Evolutionary conservation across 2,797 vertebrate species (phyloP).

Genomic region (Leucoraja ocellata): DNA sequence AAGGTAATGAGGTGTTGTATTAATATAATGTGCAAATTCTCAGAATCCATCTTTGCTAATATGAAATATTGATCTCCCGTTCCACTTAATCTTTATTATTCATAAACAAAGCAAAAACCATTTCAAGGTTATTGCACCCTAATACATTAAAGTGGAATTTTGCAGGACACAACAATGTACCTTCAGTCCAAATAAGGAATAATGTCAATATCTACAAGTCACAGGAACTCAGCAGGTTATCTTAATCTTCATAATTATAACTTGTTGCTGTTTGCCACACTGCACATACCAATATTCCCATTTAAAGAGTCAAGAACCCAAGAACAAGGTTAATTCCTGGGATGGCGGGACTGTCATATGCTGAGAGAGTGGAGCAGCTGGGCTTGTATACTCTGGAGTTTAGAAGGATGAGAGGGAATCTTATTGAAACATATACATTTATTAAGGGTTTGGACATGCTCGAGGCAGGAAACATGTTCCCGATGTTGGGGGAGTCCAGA

Average conservation of each 20-base stretch:
- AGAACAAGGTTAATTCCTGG: too few species aligned
- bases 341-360: too few species aligned
- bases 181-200: background rate
- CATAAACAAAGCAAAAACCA: background rate
- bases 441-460: too few species aligned
- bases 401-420: too few species aligned
- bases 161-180: background rate
- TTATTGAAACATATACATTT: too few species aligned
- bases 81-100: background rate
- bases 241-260: background rate
- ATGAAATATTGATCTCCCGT: background rate
- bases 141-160: background rate
- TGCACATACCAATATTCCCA: background rate
- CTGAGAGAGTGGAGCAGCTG: too few species aligned
- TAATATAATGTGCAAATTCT: background rate
- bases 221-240: background rate
- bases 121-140: background rate
- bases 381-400: too few species aligned
- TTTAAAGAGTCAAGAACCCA: background rate
- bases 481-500: too few species aligned
- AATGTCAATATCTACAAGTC: background rate
- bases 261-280: background rate
- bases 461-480: too few species aligned
- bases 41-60: background rate
- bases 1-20: background rate